Base-by-base conservation (phyloP, 2,888 invertebrate genomes). In the Lamproptera curius region DNA sequence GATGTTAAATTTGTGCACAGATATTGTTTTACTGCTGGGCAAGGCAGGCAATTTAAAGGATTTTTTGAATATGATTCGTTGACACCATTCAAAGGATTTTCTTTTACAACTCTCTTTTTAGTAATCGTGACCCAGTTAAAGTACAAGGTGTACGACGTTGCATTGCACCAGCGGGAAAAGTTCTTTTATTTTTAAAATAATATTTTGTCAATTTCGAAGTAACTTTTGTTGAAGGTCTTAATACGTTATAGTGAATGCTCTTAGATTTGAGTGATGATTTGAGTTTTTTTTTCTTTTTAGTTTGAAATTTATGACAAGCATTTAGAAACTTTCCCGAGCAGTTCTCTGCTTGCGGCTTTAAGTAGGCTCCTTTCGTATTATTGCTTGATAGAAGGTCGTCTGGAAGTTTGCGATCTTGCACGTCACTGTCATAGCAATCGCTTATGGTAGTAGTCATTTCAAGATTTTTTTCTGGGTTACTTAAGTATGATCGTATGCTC, bases 81-180 rank as follows among this genome's bases (percentile, higher is more conserved):
- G 2, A 49, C 28, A 14, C 65, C 58, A 2, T 62, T 59, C 17
- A 73, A 50, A 28, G 73, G 58, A 52, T 76, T 76, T 61, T 70
- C 68, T 59, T 67, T 73, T 11, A 69, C 67, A 16, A 57, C 52
- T 10, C 60, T 56, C 70, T 75, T 64, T 67, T 73, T 26, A 76
- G 50, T 10, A 72, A 52, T 28, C 58, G 53, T 16, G 64, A 23
- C 74, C 53, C 10, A 11, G 11, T 11, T 31, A 31, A 11, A 11
- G 31, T 31, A 31, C 13, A 2, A 11, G 31, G 13, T 31, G 31
- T 11, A 4, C 11, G 11, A 9, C 31, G 3, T 31, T 28, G 13
- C 16, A 41, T 11, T 26, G 15, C 11, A 16, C 23, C 70, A 54
- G 2, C 57, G 54, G 40, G 48, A 56, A 3, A 67, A 53, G 31